Evolutionary conservation across 2,797 vertebrate species (phyloP).

Genomic region (Morus bassanus): DNA sequence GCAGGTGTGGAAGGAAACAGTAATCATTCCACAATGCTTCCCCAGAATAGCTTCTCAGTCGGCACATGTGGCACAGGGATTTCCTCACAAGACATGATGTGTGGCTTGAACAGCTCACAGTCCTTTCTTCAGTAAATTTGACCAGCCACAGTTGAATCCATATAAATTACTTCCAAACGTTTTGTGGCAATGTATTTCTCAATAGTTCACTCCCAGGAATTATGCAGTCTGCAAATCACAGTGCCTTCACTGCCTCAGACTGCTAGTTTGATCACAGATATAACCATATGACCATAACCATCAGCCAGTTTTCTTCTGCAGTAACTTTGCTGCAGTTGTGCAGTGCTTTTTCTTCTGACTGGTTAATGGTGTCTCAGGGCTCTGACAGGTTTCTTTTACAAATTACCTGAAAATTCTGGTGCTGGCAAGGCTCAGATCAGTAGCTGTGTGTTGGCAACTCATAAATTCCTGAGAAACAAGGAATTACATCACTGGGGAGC

Average conservation of each 20-base stretch:
- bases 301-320: background rate
- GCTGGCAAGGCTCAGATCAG: background rate
- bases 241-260: background rate
- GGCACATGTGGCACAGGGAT: rapidly evolving
- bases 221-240: background rate
- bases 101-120: background rate
- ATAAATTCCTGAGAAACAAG: slow-evolving; percentile 3
- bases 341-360: background rate
- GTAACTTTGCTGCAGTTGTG: background rate
- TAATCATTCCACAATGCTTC: background rate
- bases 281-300: background rate
- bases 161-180: background rate
- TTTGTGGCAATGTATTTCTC: background rate
- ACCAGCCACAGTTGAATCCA: background rate
- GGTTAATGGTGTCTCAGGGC: background rate
- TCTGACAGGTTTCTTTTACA: background rate
- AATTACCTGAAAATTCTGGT: background rate
- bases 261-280: background rate
- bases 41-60: background rate
- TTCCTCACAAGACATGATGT: background rate
- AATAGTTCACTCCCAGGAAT: background rate
- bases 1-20: slow-evolving; percentile 12
- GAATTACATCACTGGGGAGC: background rate
- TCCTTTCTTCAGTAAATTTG: background rate
- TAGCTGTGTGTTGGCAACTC: background rate